Evolutionary conservation across 2,888 invertebrate genomes (phyloP).

Genomic region (Tuberolachnus salignus): DNA sequence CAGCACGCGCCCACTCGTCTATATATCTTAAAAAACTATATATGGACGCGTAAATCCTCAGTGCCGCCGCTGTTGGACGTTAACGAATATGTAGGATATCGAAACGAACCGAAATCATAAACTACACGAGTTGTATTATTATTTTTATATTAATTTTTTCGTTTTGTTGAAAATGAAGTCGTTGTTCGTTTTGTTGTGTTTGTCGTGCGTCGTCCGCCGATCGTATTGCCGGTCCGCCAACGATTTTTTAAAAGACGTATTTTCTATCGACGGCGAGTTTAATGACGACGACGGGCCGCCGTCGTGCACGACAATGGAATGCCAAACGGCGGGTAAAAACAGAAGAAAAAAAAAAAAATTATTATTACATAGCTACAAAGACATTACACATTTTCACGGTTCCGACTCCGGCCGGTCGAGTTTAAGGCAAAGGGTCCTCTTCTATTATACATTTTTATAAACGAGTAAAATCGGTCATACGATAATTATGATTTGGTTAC

Average conservation of each 20-base stretch:
- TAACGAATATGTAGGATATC: neutral
- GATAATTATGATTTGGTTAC: too few relatives aligned
- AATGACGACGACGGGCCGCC: neutral
- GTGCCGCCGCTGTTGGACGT: neutral
- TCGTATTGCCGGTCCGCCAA: conserved; percentile 24
- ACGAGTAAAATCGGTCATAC: too few relatives aligned
- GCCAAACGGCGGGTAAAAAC: conserved; percentile 51
- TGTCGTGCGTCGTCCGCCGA: neutral
- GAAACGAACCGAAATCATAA: neutral
- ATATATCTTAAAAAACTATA: neutral
- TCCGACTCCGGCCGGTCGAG: too few relatives aligned
- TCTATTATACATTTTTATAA: too few relatives aligned
- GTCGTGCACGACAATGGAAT: conserved; percentile 38
- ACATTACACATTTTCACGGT: too few relatives aligned
- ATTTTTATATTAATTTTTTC: too few relatives aligned
- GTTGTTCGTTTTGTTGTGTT: neutral
- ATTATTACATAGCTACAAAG: too few relatives aligned
- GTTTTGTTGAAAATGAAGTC: neutral
- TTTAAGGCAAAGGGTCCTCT: too few relatives aligned
- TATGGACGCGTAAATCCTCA: neutral
- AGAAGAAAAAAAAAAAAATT: too few relatives aligned
- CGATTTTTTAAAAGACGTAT: conserved; percentile 46
- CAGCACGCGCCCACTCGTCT: conserved; percentile 24
- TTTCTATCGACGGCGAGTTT: conserved; percentile 13
- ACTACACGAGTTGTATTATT: too few relatives aligned